Evolutionary conservation across 2,888 invertebrate genomes (phyloP).

Genomic region (Dryadula phaetusa): DNA sequence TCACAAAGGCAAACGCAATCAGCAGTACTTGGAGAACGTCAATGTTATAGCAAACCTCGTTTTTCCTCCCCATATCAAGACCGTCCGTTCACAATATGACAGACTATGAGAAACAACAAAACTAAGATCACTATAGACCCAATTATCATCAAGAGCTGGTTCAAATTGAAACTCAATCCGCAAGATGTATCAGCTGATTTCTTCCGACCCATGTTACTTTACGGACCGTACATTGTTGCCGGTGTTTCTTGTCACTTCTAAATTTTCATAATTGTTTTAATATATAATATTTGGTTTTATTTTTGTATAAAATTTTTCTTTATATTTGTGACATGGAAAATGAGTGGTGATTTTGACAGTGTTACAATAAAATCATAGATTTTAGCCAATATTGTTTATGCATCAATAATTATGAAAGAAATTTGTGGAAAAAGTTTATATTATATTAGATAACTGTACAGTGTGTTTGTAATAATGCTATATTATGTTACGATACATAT

Average conservation of each 20-base stretch:
- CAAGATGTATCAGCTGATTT: conserved; percentile 37
- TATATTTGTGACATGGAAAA: conserved; percentile 1
- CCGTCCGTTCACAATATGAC: conserved; percentile 65
- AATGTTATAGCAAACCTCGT: conserved; percentile 52
- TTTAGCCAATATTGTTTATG: conserved; percentile 1
- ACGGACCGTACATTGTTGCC: conserved; percentile 35
- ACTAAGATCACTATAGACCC: conserved; percentile 68
- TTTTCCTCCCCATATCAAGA: conserved; percentile 44
- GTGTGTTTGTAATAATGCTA: too few species aligned
- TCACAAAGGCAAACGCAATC: conserved; percentile 66
- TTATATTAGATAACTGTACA: not conserved
- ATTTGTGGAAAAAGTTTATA: conserved; percentile 8
- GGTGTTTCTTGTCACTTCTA: conserved; percentile 14
- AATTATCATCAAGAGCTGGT: conserved; percentile 67
- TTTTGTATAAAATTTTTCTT: not conserved
- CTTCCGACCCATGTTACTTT: conserved; percentile 49
- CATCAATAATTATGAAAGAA: conserved; percentile 1
- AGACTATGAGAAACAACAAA: conserved; percentile 66
- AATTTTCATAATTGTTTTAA: conserved; percentile 28
- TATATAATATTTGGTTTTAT: conserved; percentile 1
- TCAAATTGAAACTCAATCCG: conserved; percentile 61
- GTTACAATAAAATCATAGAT: conserved; percentile 4
- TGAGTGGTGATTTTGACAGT: conserved; percentile 11
- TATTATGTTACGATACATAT: too few species aligned
- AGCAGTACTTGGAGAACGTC: conserved; percentile 63